phyloP scores from a whole-genome alignment of 1,140 invertebrate genomes.

The Lepidurus packardi region DNA sequence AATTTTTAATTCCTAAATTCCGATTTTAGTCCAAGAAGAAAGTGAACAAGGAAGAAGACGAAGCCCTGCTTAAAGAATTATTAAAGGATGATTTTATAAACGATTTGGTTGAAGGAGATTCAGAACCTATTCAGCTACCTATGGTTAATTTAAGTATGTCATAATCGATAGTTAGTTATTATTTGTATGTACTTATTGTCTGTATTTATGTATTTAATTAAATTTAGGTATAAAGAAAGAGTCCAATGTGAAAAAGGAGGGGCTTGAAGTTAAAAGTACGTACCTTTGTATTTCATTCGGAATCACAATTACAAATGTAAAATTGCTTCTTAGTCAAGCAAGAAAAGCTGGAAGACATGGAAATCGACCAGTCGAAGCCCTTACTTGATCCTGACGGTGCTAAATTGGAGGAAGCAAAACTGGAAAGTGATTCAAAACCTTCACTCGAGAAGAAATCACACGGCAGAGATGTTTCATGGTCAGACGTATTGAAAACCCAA shows the following conservation, averaged over 20 bases:
- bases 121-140: background rate
- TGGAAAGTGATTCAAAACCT: background rate
- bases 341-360: background rate
- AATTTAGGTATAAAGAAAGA: background rate
- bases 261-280: background rate
- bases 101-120: background rate
- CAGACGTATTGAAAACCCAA: background rate
- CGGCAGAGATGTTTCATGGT: background rate
- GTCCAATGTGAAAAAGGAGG: background rate
- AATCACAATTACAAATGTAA: background rate
- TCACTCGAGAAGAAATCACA: background rate
- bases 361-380: background rate
- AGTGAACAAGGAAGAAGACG: slow-evolving; percentile 15
- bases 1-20: background rate
- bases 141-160: slow-evolving; percentile 10
- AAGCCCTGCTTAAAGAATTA: slow-evolving; percentile 5
- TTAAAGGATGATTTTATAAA: background rate
- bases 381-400: background rate
- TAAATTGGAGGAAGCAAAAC: background rate
- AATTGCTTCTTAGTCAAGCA: background rate
- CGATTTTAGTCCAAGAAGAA: background rate
- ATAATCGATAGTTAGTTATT: background rate
- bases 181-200: background rate
- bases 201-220: background rate
- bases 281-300: background rate